Evolutionary conservation across 2,888 invertebrate genomes (phyloP), one percentile per base, ranked within the genome.

Genomic region (Branchellion lobata): DNA sequence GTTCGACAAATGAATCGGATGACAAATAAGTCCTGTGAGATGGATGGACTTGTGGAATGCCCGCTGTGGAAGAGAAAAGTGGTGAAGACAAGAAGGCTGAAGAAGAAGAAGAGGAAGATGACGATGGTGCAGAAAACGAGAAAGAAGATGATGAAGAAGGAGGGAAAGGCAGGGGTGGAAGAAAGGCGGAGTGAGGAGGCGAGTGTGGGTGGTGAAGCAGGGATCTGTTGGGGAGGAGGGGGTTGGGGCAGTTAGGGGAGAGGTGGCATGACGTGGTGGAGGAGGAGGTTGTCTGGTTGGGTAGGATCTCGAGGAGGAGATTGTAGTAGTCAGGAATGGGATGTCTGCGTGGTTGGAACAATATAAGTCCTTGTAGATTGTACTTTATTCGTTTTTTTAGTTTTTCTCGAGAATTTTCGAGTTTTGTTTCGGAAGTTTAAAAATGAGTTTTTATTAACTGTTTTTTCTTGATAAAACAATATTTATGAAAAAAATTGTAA

Each of bases 321-420:
- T 84, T 84, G 83, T 87, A 86, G 81, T 85, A 84, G 79, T 86
- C 86, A 31, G 87, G 86, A 27, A 87, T 81, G 8, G 86, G 86
- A 79, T 85, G 83, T 79, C 87, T 86, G 83, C 0, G 78, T 69
- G 53, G 33, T 1, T 53, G 34, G 34, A 73, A 71, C 31, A 72
- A 0, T 1, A 34, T 5, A 24, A 0, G 33, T 34, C 1, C 1
- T n/a, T 72, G 27, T 27, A 14, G 36, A 31, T 1, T 36, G 27
- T 72, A n/a, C 24, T 21, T 36, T 18, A 72, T 72, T 34, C 33
- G 11, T 72, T 0, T n/a, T 36, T 2, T 3, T 36, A n/a, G n/a
- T n/a, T n/a, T n/a, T n/a, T n/a, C n/a, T n/a, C n/a, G n/a, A n/a
- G n/a, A n/a, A n/a, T n/a, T n/a, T n/a, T n/a, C n/a, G n/a, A n/a